Conservation (phyloP, 2,888 invertebrate genomes). For the Dioctria rufipes region DNA sequence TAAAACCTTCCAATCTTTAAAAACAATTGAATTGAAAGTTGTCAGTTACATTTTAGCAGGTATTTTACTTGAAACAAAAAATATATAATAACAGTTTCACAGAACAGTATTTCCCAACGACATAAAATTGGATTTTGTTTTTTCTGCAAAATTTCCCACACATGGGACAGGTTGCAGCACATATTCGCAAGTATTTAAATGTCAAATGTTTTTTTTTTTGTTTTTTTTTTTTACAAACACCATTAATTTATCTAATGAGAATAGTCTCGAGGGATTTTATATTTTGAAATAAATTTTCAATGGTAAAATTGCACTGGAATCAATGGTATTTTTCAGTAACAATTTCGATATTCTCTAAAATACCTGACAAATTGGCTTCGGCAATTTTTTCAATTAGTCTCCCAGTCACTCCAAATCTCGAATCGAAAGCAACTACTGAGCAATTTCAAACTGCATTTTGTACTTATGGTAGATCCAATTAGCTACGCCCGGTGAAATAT, state of each 20-base stretch:
- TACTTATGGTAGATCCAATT: neutral
- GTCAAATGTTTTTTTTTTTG: too few relatives aligned
- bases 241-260: neutral
- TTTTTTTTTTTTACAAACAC: neutral
- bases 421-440: too few relatives aligned
- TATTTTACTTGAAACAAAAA: too few relatives aligned
- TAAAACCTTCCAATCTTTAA: too few relatives aligned
- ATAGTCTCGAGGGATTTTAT: neutral
- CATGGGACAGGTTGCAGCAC: too few relatives aligned
- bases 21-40: too few relatives aligned
- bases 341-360: neutral
- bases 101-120: too few relatives aligned
- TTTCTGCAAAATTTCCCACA: too few relatives aligned
- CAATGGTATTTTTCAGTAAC: neutral
- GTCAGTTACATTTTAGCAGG: too few relatives aligned
- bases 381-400: conserved; percentile 2
- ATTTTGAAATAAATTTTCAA: neutral
- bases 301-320: neutral
- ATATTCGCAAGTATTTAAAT: too few relatives aligned
- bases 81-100: too few relatives aligned
- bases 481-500: neutral
- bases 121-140: too few relatives aligned
- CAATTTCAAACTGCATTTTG: neutral
- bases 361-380: conserved; percentile 5
- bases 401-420: neutral